Evolutionary conservation across 2,888 invertebrate species (phyloP), one percentile per base, ranked within the genome.

Genomic region (Lithophane socia): DNA sequence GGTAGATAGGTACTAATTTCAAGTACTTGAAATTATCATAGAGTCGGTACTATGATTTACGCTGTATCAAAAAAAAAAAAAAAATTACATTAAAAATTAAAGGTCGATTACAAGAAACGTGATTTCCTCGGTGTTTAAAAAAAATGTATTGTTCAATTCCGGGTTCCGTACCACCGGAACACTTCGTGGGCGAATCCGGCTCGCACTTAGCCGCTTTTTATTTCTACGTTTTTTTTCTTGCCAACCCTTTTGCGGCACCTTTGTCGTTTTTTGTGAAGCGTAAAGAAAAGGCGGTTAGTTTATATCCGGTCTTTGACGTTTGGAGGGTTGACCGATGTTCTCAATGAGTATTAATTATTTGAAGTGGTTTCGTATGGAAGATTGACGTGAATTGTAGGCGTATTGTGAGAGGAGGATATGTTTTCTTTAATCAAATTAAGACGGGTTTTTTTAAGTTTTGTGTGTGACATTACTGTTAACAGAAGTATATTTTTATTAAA

Each of bases 281-380:
- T 92, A 96, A 96, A 96, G 96, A 96, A 96, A 95, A 96, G 96
- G 96, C 96, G 96, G 96, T 96, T 94, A 95, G 96, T 96, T 96
- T 96, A 96, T 96, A 95, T 96, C 96, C 96, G 96, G 96, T 88
- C 93, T 94, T 95, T 95, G 95, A 95, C 94, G 91, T 94, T 93
- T 93, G 92, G 90, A 94, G 95, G 95, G 95, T 93, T 93, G 93
- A 93, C 93, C 94, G 93, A 93, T 92, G 92, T 91, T 92, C 91
- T 95, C 93, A 95, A 95, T 95, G 94, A 92, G 95, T 92, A 94
- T 95, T 96, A 96, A 96, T 96, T 96, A 96, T 94, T 94, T 96
- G 93, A 92, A 96, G 96, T 95, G 94, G 95, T 92, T 93, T 94
- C 92, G 89, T 90, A 91, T 92, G 87, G 75, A 82, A 77, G 92